These are phyloP conservation scores for Ochotona princeps DNA, from an alignment of 2,113 vertebrate genomes.

Conservation along the genomic window DNA sequence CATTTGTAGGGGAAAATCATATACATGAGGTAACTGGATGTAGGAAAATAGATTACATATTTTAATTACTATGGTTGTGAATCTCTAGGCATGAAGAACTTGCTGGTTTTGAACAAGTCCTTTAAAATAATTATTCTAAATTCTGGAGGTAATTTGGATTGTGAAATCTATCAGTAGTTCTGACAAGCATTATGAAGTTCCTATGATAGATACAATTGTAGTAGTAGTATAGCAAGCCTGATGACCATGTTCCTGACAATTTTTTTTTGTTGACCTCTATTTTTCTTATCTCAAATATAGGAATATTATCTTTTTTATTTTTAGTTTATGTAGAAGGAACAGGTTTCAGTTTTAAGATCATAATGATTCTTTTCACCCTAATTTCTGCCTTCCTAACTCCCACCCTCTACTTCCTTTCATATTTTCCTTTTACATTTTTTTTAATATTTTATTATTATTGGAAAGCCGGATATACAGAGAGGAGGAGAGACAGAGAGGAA, in stretches of 20 bases:
- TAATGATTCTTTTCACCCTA: too few relatives aligned
- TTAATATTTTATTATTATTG: too few relatives aligned
- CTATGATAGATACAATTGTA: not conserved
- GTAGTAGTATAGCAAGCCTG: not conserved
- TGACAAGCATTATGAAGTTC: not conserved
- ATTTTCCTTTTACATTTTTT: too few relatives aligned
- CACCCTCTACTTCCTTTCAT: too few relatives aligned
- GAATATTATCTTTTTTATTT: not conserved
- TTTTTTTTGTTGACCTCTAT: not conserved
- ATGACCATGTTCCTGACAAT: not conserved
- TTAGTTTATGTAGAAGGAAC: too few relatives aligned
- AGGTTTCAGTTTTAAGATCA: too few relatives aligned
- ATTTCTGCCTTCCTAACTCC: too few relatives aligned
- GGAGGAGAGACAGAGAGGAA: too few relatives aligned
- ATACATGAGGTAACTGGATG: not conserved
- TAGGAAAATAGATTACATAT: not conserved
- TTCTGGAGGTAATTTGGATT: not conserved
- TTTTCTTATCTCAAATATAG: not conserved
- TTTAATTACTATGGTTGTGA: not conserved
- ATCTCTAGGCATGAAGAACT: not conserved
- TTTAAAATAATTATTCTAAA: conserved; percentile 36
- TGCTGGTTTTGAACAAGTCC: not conserved
- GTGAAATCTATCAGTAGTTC: not conserved
- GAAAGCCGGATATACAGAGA: too few relatives aligned
- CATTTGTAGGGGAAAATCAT: not conserved